These are phyloP conservation scores for Drosophila seclusa DNA, from an alignment of 2,888 invertebrate genomes.

Conservation along the genomic window DNA sequence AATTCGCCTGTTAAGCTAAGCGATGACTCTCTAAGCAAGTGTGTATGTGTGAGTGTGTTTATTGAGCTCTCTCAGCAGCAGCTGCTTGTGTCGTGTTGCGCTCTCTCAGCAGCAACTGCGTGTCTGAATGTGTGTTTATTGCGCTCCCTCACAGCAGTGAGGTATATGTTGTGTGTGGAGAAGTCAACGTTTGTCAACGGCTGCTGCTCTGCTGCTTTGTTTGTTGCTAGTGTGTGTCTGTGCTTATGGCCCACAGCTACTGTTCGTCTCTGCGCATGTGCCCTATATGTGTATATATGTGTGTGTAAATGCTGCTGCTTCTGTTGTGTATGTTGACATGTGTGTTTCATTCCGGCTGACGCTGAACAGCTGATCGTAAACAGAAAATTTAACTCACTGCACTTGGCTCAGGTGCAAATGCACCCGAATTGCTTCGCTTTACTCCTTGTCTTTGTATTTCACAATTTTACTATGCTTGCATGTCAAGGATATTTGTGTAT, in stretches of 20 bases:
- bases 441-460: slow-evolving; percentile 4
- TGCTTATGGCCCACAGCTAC: slow-evolving; percentile 17
- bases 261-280: slow-evolving; percentile 42
- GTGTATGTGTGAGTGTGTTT: not conserved
- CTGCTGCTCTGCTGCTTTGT: slow-evolving; percentile 24
- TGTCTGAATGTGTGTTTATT: not conserved
- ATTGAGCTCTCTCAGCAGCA: not conserved
- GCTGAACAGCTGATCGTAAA: slow-evolving; percentile 65
- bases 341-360: slow-evolving; percentile 44
- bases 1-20: slow-evolving; percentile 54
- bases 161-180: not conserved
- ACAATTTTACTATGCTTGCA: not conserved
- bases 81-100: not conserved
- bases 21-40: slow-evolving; percentile 14
- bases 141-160: not conserved
- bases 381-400: slow-evolving; percentile 37
- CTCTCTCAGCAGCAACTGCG: not conserved
- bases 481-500: not conserved
- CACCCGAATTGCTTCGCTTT: slow-evolving; percentile 25
- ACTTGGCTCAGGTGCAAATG: slow-evolving; percentile 39
- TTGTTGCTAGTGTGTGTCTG: slow-evolving; percentile 20
- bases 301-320: not conserved
- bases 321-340: slow-evolving; percentile 6
- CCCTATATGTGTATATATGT: slow-evolving; percentile 2
- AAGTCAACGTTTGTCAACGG: slow-evolving; percentile 21